Evolutionary conservation across 2,113 vertebrate species (phyloP).

Genomic region (Tetraodon nigroviridis): DNA sequence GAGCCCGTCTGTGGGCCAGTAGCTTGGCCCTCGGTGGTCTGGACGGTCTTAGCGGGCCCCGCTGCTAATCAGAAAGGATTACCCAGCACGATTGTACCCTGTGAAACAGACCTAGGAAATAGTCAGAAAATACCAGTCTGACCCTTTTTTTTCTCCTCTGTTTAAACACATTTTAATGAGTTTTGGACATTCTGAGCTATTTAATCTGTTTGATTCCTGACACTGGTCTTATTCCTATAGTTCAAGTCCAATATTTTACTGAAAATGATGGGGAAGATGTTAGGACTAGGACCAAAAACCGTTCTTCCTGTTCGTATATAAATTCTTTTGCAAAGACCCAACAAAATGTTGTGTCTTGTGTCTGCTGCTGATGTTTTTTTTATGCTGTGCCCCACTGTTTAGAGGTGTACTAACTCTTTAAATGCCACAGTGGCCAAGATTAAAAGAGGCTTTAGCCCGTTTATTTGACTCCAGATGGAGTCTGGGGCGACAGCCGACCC

Average conservation of each 20-base stretch:
- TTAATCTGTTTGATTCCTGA: not conserved
- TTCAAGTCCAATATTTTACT: not conserved
- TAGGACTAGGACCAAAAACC: too few relatives aligned
- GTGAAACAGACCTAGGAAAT: conserved; percentile 35
- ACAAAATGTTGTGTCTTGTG: not conserved
- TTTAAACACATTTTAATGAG: conserved; percentile 17
- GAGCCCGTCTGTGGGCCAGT: conserved; percentile 40
- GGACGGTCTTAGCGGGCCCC: conserved; percentile 42
- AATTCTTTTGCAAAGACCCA: not conserved
- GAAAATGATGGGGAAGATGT: too few relatives aligned
- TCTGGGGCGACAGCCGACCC: conserved; percentile 6
- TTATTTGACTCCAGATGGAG: conserved; percentile 5
- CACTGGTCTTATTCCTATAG: conserved; percentile 1
- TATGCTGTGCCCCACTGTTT: too few relatives aligned
- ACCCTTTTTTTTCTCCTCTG: conserved; percentile 46
- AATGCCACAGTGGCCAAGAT: not conserved
- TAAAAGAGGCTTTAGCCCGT: too few relatives aligned
- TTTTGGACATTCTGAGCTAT: conserved; percentile 12
- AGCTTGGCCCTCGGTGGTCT: conserved; percentile 44
- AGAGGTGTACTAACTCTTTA: too few relatives aligned
- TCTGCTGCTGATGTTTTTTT: conserved; percentile 10
- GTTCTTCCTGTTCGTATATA: not conserved
- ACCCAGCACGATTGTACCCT: conserved; percentile 21
- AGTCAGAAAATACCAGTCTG: conserved; percentile 24
- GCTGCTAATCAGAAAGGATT: conserved; percentile 57